A percentile compares a stretch with the other conserved stretches of the same genome.
phyloP scores from a whole-genome alignment of 2,113 vertebrate genomes.

The Oceanites oceanicus region DNA sequence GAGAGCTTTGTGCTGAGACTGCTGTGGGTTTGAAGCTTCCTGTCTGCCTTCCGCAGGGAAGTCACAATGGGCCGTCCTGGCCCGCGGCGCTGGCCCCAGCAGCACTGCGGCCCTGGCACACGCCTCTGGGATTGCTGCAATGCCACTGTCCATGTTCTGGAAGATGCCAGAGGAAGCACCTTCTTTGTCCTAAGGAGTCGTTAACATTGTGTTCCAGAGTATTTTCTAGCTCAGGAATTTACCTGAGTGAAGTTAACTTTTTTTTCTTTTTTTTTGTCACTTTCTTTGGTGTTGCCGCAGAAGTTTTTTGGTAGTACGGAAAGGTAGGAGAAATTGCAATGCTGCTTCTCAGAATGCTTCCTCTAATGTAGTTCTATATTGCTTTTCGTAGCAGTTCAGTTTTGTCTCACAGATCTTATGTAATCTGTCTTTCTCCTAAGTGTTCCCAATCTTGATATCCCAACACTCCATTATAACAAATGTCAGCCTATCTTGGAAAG shows the following conservation, averaged over 20 bases:
- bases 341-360: neutral
- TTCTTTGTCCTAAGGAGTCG: neutral
- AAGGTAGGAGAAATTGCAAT: neutral
- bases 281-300: neutral
- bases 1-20: neutral
- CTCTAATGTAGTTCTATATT: neutral
- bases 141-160: neutral
- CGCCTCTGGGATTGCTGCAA: neutral
- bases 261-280: neutral
- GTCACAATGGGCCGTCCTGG: rapidly evolving
- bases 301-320: neutral
- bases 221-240: neutral
- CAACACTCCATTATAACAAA: neutral
- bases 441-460: neutral
- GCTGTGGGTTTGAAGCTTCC: neutral
- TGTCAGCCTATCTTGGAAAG: neutral
- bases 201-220: neutral
- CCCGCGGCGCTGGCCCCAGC: rapidly evolving
- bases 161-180: neutral
- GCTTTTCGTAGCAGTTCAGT: neutral
- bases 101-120: neutral
- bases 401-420: neutral
- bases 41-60: neutral
- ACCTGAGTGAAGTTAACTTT: neutral
- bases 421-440: neutral